Evolutionary conservation across 2,113 vertebrate genomes (phyloP).

Genomic region (Pangasianodon hypophthalmus): DNA sequence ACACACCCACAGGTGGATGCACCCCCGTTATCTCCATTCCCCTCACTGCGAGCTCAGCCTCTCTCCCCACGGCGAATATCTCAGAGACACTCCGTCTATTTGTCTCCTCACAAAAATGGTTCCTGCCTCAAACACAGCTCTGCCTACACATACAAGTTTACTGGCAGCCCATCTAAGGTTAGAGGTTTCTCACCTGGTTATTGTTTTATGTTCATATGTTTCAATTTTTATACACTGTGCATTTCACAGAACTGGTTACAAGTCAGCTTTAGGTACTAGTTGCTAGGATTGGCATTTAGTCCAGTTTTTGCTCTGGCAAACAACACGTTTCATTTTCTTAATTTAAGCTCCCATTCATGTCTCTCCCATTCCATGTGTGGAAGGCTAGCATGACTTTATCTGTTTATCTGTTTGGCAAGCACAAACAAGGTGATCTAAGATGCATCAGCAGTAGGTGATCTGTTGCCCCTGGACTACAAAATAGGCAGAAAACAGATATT

Average conservation of each 20-base stretch:
- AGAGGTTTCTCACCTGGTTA: neutral
- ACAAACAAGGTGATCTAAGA: too few relatives aligned
- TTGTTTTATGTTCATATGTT: neutral
- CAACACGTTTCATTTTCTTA: too few relatives aligned
- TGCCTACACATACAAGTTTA: conserved; percentile 86
- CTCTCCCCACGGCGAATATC: conserved; percentile 90
- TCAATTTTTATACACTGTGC: neutral
- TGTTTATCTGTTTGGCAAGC: too few relatives aligned
- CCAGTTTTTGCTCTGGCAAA: too few relatives aligned
- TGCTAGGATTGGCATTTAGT: too few relatives aligned
- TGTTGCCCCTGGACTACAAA: too few relatives aligned
- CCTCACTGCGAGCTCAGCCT: conserved; percentile 81
- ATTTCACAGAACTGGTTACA: neutral
- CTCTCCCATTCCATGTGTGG: too few relatives aligned
- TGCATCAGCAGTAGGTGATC: too few relatives aligned
- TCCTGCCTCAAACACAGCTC: conserved; percentile 76
- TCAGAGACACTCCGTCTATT: conserved; percentile 87
- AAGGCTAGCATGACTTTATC: too few relatives aligned
- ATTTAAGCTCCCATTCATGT: too few relatives aligned
- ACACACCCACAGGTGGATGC: conserved; percentile 78
- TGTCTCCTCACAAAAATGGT: conserved; percentile 90
- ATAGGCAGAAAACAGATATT: too few relatives aligned
- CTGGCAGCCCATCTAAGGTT: conserved; percentile 92
- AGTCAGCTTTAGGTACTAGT: too few relatives aligned
- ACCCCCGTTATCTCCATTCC: conserved; percentile 89